Base-by-base conservation (phyloP, 2,888 invertebrate genomes). In the Thereva nobilitata region DNA sequence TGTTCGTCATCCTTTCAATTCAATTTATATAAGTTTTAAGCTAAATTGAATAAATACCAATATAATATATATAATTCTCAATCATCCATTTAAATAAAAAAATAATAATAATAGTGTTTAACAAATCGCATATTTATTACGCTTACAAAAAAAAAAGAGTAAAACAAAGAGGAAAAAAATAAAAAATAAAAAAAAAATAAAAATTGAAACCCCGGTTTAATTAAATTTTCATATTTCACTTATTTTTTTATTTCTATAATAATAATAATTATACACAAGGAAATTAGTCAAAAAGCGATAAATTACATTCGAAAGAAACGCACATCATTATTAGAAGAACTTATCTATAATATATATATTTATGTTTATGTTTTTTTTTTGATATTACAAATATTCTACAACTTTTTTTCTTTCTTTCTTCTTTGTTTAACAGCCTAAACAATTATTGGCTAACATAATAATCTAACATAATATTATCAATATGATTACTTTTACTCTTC, bases 281-380 rank as follows among this genome's bases (percentile, higher is more conserved):
- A n/a, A 61, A 59, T 59, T 50, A 61, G 61, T 61, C 50, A 61
- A 50, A 61, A 61, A 61, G 61, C 61, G 38, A 64, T 64, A 64
- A 64, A 54, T 64, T 64, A 64, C 64, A 64, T 50, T 52, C 42
- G 47, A 59, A 59, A 59, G 53, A 64, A 64, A 64, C 54, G 44
- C 54, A 54, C 54, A 54, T 63, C 50, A 63, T 35, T 34, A 50
- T 34, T 34, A 50, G 23, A 54, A 41, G 44, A 10, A 47, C 47
- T 37, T 37, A 37, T 47, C 42, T 59, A 50, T 61, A 40, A 34
- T 50, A 61, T 50, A 61, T 50, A 50, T 61, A 38, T 59, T 59
- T 23, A 49, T 61, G 2, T 23, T 23, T 23, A 23, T 23, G 23
- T 23, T 23, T 5, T 45, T 45, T 10, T n/a, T 45, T 45, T 10